These are phyloP conservation scores for Thaumatotibia leucotreta DNA, from an alignment of 1,140 invertebrate species.

Conservation along the genomic window DNA sequence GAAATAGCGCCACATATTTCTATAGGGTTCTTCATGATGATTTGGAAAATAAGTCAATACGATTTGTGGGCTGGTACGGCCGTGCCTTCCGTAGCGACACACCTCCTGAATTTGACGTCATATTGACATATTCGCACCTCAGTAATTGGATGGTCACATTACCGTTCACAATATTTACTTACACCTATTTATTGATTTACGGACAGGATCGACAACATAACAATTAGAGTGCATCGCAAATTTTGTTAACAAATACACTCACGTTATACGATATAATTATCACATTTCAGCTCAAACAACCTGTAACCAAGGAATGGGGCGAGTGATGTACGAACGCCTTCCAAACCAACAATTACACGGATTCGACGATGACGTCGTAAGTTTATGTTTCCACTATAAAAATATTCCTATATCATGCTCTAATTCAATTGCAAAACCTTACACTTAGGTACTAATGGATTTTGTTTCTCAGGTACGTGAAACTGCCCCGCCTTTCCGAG, in stretches of 20 bases:
- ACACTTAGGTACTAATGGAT: not conserved
- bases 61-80: no score
- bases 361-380: constrained; percentile 91
- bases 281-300: constrained; percentile 87
- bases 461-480: constrained; percentile 80
- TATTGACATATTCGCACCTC: not conserved
- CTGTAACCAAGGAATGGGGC: constrained; percentile 90
- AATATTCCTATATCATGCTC: not conserved
- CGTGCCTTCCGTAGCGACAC: not conserved
- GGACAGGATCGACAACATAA: not conserved
- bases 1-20: no score
- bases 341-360: constrained; percentile 92
- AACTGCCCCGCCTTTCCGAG: constrained; percentile 88
- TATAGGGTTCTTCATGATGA: no score
- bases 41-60: no score
- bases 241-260: not conserved
- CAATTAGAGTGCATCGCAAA: not conserved
- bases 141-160: not conserved
- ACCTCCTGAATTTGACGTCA: not conserved
- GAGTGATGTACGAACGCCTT: constrained; percentile 91
- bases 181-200: not conserved
- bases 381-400: constrained; percentile 35
- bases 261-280: constrained; percentile 11
- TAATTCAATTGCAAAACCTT: not conserved
- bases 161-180: constrained; percentile 1